These are phyloP conservation scores for Sylvia borin DNA, from an alignment of 2,797 vertebrate genomes.

Conservation along the genomic window DNA sequence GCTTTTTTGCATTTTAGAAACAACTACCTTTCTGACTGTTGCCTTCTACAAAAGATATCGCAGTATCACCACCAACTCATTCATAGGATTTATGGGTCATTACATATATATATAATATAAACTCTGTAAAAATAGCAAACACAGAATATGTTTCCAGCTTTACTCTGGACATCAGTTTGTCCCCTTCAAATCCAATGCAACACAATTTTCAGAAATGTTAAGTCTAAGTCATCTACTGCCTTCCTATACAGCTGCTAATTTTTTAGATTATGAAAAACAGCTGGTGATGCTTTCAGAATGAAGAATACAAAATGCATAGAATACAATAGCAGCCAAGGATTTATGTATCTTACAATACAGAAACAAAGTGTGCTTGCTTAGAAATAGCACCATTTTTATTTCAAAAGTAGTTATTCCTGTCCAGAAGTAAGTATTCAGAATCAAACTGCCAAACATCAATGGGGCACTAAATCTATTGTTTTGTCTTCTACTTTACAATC, in stretches of 20 bases:
- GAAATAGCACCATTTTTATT: neutral
- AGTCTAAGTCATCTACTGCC: neutral
- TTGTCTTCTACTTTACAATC: neutral
- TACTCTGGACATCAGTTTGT: neutral
- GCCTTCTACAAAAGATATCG: neutral
- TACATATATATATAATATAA: too few relatives aligned
- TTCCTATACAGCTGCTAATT: neutral
- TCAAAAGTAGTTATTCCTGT: neutral
- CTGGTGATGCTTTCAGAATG: neutral
- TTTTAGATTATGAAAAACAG: neutral
- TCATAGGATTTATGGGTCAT: neutral
- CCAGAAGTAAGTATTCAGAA: neutral
- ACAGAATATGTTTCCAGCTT: neutral
- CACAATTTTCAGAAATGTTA: neutral
- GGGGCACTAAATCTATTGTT: neutral
- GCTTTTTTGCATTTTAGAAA: neutral
- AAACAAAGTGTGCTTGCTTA: neutral
- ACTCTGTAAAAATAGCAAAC: neutral
- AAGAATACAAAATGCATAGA: neutral
- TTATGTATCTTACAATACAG: neutral
- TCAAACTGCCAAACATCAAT: neutral
- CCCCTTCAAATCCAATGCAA: neutral
- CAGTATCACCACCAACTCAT: neutral
- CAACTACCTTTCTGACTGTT: neutral
- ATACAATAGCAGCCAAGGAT: neutral